Evolutionary conservation across 2,113 vertebrate genomes (phyloP), one percentile per base, ranked within the genome.

Genomic region (Thinocorus orbignyianus): DNA sequence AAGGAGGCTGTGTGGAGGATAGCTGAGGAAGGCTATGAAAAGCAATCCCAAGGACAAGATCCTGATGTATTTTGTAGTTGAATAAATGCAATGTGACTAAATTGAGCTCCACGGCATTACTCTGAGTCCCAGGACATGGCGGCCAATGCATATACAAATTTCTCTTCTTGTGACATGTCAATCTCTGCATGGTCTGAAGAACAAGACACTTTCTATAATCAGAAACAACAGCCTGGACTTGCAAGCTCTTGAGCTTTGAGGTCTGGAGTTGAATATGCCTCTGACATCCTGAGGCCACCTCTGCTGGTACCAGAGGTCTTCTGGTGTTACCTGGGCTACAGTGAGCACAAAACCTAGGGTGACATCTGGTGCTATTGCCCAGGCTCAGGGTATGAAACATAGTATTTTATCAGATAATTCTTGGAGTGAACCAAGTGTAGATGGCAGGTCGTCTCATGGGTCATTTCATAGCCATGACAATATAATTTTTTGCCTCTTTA

Each of bases 231-330:
- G 8, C 0, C 26, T 65, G 72, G 48, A 18, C 26, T 5, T 64
- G 52, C 28, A 41, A 65, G 9, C 33, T n/a, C 26, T 13, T 35
- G 30, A 13, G 22, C 17, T 42, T 30, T 3, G 14, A 12, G 30
- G 0, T 44, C 30, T 37, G 48, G 46, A 49, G 26, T 0, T 48
- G 54, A 69, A 46, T 3, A 5, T 13, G 41, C 24, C 51, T 65
- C 37, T 46, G 57, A n/a, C 35, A 41, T 4, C 31, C 37, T 0
- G 0, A 54, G 16, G 42, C 25, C 30, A 9, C 4, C 51, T 13
- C 88, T 37, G 71, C 52, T n/a, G 65, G 15, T 17, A 58, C 39
- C 83, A 39, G 48, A 17, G 11, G 11, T 7, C 46, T 25, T 17
- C 20, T 19, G 62, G 37, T 41, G 58, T 9, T 5, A 9, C 4